These are phyloP conservation scores for Mus spretus DNA, from an alignment of 2,797 vertebrate species.

Conservation along the genomic window DNA sequence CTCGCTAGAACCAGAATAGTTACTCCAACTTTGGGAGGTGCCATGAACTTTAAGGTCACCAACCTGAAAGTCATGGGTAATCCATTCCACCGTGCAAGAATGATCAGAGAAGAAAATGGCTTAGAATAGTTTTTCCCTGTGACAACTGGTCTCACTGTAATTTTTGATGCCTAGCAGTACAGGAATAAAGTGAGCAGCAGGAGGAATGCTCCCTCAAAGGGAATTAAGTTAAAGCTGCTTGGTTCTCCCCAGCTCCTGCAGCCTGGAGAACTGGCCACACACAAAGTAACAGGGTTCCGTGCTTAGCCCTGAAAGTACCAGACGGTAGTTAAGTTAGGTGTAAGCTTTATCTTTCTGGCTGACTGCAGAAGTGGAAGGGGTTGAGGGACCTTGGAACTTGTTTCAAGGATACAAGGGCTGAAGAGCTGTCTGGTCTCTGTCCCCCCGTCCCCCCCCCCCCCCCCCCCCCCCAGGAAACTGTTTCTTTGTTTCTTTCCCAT, in stretches of 20 bases:
- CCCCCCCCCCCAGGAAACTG: constrained; percentile 33
- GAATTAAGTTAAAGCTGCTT: not conserved
- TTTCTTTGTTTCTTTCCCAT: constrained; percentile 3
- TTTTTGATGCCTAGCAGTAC: not conserved
- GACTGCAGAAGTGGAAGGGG: not conserved
- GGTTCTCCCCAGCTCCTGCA: not conserved
- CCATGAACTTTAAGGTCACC: not conserved
- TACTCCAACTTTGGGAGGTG: not conserved
- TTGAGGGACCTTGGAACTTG: not conserved
- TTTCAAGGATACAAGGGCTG: not conserved
- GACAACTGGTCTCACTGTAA: not conserved
- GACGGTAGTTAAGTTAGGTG: not conserved
- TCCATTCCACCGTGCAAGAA: constrained; percentile 22
- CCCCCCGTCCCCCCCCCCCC: not conserved
- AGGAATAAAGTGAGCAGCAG: not conserved
- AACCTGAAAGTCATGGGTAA: not conserved
- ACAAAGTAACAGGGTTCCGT: not conserved
- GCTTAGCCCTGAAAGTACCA: not conserved
- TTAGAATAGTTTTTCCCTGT: not conserved
- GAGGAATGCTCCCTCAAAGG: constrained; percentile 3
- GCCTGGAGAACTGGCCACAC: not conserved
- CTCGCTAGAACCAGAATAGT: not conserved
- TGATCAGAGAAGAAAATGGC: not conserved
- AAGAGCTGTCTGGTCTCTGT: too few species aligned
- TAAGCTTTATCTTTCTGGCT: not conserved